Percentiles rank a stretch among this genome's conserved stretches.
Conservation (phyloP, 1,140 invertebrate species). For the Euborellia annulipes region DNA sequence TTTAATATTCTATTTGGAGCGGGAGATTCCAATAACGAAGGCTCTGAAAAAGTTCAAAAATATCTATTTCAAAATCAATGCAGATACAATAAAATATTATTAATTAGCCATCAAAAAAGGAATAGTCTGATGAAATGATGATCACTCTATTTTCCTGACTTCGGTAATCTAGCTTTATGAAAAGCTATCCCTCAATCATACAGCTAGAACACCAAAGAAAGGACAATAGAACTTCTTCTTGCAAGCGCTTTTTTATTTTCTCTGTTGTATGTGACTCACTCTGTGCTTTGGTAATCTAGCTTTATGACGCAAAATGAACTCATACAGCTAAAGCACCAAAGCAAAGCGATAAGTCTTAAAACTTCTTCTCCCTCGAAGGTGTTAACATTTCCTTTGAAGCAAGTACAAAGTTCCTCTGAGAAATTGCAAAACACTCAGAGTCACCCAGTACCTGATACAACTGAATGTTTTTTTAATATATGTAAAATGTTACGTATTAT, state of each 20-base stretch:
- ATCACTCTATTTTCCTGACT: conserved; percentile 45
- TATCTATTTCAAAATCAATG: too few species aligned
- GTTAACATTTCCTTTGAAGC: conserved; percentile 15
- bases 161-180: conserved; percentile 95
- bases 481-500: too few species aligned
- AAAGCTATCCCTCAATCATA: conserved; percentile 58
- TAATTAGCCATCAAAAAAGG: too few species aligned
- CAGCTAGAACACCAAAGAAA: conserved; percentile 93
- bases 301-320: conserved; percentile 32
- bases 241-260: neutral
- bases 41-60: too few species aligned
- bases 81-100: too few species aligned
- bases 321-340: conserved; percentile 36
- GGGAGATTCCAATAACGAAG: too few species aligned
- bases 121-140: too few species aligned
- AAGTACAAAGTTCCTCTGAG: conserved; percentile 38
- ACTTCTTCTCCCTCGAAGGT: neutral
- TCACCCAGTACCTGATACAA: conserved; percentile 66
- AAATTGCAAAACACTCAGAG: conserved; percentile 43
- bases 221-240: conserved; percentile 24
- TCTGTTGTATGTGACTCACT: conserved; percentile 19
- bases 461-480: too few species aligned
- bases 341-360: conserved; percentile 22
- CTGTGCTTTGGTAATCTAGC: conserved; percentile 42
- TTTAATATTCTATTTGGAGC: too few species aligned